Evolutionary conservation across 2,113 vertebrate genomes (phyloP), one percentile per base, ranked within the genome.

Genomic region (Tragelaphus scriptus): DNA sequence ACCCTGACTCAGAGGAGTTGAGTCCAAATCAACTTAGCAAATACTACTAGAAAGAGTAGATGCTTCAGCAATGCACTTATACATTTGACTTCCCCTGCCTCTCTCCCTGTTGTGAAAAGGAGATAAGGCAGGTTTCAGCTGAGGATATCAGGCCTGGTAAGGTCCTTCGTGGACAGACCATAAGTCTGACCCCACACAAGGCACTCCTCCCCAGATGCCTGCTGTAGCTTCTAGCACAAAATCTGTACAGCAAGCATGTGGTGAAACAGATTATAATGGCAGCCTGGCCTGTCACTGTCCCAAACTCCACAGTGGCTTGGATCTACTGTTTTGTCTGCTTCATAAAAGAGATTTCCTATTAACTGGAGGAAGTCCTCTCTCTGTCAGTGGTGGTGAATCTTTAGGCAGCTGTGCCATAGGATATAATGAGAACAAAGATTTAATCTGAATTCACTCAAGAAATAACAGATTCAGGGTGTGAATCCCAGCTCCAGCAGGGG

Each of bases 401-500:
- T 63, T 90, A 75, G 80, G 75, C 87, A 90, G 87, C 80, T 32
- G 77, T 87, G 65, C 49, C 32, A 32, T 17, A 77, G 63, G 49
- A 85, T 21, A 19, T n/a, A 85, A 92, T 17, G 85, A 96, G 89
- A 94, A 96, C 87, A 80, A 88, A 93, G 89, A 96, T 94, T 91
- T 97, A 49, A 95, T 95, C 93, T 90, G 95, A 95, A 95, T 91
- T 96, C 93, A 85, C 49, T 86, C 49, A 47, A 93, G 84, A 95
- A 75, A n/a, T 30, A 87, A 71, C 44, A 89, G 91, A 89, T 85
- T 91, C 28, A 44, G 55, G 6, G 86, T 97, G 97, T 97, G 97
- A 98, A 95, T 97, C 98, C 80, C 97, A 92, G 94, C 80, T 96
- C 89, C 1, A 6, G 94, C 95, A 97, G 98, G 96, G 93, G 95